Conservation (phyloP, 2,797 vertebrate genomes). For the Mastacembelus armatus region DNA sequence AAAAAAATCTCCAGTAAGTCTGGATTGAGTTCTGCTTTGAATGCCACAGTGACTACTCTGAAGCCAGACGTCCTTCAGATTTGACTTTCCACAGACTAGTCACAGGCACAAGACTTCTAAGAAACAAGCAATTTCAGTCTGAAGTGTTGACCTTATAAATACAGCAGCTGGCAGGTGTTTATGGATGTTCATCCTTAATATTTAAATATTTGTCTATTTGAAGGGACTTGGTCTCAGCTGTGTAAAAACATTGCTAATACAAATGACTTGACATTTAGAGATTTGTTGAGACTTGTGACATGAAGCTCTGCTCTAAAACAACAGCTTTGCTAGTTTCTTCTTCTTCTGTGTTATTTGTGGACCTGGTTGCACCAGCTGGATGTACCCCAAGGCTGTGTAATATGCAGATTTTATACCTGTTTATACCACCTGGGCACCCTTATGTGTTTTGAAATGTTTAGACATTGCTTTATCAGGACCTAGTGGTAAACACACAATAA, state of each 20-base stretch:
- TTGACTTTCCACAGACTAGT: background rate
- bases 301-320: background rate
- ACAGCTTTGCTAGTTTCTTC: background rate
- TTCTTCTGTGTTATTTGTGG: background rate
- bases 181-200: background rate
- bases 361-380: background rate
- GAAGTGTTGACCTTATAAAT: background rate
- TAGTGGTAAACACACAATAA: too few species aligned
- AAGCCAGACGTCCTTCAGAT: too few species aligned
- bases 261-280: background rate
- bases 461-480: background rate
- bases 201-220: background rate
- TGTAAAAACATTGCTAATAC: background rate
- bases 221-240: background rate
- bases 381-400: background rate
- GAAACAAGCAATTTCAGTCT: background rate
- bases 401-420: background rate
- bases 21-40: conserved; percentile 2
- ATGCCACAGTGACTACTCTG: background rate
- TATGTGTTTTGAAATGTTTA: background rate
- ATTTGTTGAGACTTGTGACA: background rate
- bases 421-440: background rate
- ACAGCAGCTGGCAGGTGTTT: background rate
- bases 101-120: background rate
- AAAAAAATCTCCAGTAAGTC: background rate